Evolutionary conservation across 2,113 vertebrate genomes (phyloP).

Genomic region (Oncorhynchus mykiss): DNA sequence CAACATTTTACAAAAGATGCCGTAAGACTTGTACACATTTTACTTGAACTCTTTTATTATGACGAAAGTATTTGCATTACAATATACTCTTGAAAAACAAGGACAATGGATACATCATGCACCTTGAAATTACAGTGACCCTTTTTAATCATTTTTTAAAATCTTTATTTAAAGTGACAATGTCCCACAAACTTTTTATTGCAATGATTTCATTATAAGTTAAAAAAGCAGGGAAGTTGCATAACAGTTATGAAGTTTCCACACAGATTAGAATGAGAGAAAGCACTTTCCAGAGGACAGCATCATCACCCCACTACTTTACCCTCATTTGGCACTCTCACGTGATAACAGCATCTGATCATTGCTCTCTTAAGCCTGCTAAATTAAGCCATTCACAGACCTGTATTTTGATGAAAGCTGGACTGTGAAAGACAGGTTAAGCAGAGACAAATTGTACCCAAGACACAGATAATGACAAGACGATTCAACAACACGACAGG

Average conservation of each 20-base stretch:
- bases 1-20: not conserved
- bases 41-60: conserved; percentile 56
- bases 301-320: conserved; percentile 7
- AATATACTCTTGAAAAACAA: conserved; percentile 57
- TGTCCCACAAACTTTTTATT: conserved; percentile 21
- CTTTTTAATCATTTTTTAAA: conserved; percentile 24
- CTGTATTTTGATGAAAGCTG: conserved; percentile 28
- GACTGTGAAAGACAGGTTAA: not conserved
- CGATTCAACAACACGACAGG: not conserved
- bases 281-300: conserved; percentile 18
- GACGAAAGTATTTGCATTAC: conserved; percentile 58
- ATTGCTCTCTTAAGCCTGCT: conserved; percentile 3
- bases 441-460: not conserved
- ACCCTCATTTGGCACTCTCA: conserved; percentile 44
- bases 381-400: conserved; percentile 41
- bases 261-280: conserved; percentile 19
- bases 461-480: not conserved
- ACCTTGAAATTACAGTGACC: conserved; percentile 7
- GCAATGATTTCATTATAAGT: conserved; percentile 24
- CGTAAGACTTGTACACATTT: conserved; percentile 12
- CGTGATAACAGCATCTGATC: not conserved
- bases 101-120: conserved; percentile 34
- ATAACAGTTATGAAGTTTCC: conserved; percentile 35
- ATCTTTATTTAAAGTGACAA: conserved; percentile 35
- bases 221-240: conserved; percentile 38